Percentiles rank a stretch among this genome's conserved stretches.
These are phyloP conservation scores for Catocala nupta DNA, from an alignment of 2,888 invertebrate species.

Conservation along the genomic window DNA sequence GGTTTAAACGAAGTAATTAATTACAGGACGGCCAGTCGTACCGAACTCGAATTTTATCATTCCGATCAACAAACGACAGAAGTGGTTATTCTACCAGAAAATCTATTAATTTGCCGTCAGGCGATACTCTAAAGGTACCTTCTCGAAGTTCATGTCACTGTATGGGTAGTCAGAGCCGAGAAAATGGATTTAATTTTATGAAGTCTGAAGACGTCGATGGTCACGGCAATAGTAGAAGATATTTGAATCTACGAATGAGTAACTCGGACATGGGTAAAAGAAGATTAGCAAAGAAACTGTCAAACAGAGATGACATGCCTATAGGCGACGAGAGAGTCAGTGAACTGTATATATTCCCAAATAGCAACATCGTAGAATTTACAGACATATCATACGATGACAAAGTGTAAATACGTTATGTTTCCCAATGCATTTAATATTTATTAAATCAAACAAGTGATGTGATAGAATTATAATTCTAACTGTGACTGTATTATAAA, in stretches of 20 bases:
- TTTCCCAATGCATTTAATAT: constrained; percentile 48
- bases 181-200: constrained; percentile 66
- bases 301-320: constrained; percentile 63
- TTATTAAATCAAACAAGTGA: constrained; percentile 49
- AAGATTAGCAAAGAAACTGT: constrained; percentile 56
- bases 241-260: constrained; percentile 49
- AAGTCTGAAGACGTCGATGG: constrained; percentile 62
- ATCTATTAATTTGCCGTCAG: constrained; percentile 69
- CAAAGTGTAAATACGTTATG: constrained; percentile 71
- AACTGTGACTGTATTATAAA: constrained; percentile 34
- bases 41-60: constrained; percentile 78
- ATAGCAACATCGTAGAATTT: constrained; percentile 81
- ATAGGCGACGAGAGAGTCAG: constrained; percentile 78
- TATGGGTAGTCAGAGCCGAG: constrained; percentile 65
- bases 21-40: constrained; percentile 82
- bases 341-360: constrained; percentile 82
- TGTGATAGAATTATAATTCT: constrained; percentile 53
- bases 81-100: constrained; percentile 74
- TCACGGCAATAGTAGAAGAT: constrained; percentile 56
- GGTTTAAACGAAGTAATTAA: constrained; percentile 30
- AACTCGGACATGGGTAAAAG: constrained; percentile 58
- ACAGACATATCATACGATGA: constrained; percentile 80
- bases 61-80: constrained; percentile 79
- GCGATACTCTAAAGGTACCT: constrained; percentile 66
- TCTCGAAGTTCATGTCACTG: constrained; percentile 71